These are phyloP conservation scores for Rhinichthys klamathensis DNA, from an alignment of 2,113 vertebrate species.

Conservation along the genomic window DNA sequence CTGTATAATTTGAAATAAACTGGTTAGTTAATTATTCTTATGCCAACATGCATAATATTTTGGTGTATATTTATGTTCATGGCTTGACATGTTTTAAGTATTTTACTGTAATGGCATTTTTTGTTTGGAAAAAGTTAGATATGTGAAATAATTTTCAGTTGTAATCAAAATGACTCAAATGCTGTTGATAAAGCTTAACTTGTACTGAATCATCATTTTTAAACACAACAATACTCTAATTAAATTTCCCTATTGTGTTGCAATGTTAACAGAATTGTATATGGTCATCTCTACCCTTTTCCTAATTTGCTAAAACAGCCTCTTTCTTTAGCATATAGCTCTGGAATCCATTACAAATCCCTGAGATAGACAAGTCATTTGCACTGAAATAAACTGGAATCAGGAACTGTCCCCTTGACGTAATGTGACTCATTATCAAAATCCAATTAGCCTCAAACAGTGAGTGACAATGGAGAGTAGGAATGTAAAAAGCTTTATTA, in stretches of 20 bases:
- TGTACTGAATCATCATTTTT: background rate
- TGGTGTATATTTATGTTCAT: no score
- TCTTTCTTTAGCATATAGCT: constrained; percentile 34
- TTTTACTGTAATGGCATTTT: background rate
- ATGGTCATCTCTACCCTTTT: constrained; percentile 23
- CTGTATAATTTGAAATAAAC: no score
- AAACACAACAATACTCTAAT: background rate
- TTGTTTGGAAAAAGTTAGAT: background rate
- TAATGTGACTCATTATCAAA: constrained; percentile 64
- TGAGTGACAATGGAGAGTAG: constrained; percentile 53
- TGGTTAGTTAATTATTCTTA: no score
- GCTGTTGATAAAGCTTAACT: background rate
- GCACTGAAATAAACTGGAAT: constrained; percentile 44
- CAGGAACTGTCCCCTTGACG: constrained; percentile 57
- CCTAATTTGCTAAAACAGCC: constrained; percentile 20
- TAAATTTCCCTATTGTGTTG: background rate
- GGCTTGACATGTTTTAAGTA: background rate
- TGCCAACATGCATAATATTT: background rate
- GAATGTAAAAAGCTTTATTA: constrained; percentile 51
- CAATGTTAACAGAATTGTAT: background rate
- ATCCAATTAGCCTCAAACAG: constrained; percentile 67
- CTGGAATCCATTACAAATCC: constrained; percentile 41
- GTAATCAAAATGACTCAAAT: background rate
- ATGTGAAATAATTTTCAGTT: background rate
- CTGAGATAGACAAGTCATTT: constrained; percentile 37